Evolutionary conservation across 1,140 invertebrate species (phyloP), one percentile per base, ranked within the genome.

Genomic region (Cardiocondyla obscurior): DNA sequence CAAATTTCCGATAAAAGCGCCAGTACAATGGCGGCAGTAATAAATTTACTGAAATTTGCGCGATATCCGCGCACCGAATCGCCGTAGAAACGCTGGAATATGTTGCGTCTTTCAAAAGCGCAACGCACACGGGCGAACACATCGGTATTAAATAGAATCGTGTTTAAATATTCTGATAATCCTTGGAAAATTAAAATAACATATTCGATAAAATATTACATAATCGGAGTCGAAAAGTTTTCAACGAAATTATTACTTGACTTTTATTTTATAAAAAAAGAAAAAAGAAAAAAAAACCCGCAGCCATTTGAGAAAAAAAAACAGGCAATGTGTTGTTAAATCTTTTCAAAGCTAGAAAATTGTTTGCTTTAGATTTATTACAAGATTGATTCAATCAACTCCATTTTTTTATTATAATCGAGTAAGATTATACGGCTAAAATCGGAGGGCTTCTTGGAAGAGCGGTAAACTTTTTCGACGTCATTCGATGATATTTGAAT

Each of bases 1-100:
- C 74, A 79, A 67, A 79, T 79, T 79, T 69, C 62, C 74, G 74
- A 79, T 79, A 69, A 79, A 86, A 86, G 67, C 76, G 67, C 58
- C 74, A 5, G 25, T 16, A 49, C 77, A 65, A 85, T 85, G 44
- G 62, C 62, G 74, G 74, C 62, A 39, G 74, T 79, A 79, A 69
- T 79, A 67, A 79, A 79, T 79, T 79, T 79, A 79, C 62, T 64
- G 74, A 79, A 79, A 79, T 79, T 67, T 65, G 44, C 74, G 74
- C 74, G 62, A 76, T 76, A 76, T 76, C 72, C 74, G 46, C n/a
- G 22, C 74, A 36, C 44, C 44, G 33, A 55, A 55, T 69, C 64
- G 33, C 62, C 49, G 22, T 36, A 69, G 62, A 79, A 60, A 64
- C 19, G 42, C 51, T 76, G 12, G 57, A 51, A 42, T 53, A 77